Conservation (phyloP, 2,888 invertebrate genomes). For the Calliopum simillimum region DNA sequence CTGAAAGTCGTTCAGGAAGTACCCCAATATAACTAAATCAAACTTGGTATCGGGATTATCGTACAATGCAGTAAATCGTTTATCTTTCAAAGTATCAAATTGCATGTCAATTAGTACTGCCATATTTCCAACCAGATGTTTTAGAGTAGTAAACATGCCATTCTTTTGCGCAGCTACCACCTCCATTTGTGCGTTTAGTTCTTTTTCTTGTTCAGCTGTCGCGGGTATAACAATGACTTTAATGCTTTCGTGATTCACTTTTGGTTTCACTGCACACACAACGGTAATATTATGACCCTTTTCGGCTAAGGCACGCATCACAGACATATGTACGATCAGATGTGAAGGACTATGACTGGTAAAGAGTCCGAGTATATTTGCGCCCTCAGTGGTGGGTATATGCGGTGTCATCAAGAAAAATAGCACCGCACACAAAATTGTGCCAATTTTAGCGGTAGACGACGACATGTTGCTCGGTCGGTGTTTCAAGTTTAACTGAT, state of each 20-base stretch:
- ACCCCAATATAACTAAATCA: constrained; percentile 62
- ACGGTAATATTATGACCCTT: constrained; percentile 64
- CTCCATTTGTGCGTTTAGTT: constrained; percentile 45
- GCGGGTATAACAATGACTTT: constrained; percentile 57
- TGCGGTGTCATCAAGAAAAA: constrained; percentile 17
- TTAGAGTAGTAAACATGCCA: constrained; percentile 44
- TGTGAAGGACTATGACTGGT: constrained; percentile 63
- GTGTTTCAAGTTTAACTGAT: too few relatives aligned
- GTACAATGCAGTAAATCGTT: constrained; percentile 57
- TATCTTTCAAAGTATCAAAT: constrained; percentile 53
- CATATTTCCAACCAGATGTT: constrained; percentile 47
- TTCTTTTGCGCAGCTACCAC: constrained; percentile 50
- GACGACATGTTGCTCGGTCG: too few relatives aligned
- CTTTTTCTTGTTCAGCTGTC: constrained; percentile 46
- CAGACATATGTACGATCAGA: constrained; percentile 61
- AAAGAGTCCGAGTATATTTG: constrained; percentile 62
- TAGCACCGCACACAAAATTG: not conserved
- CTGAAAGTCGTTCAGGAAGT: constrained; percentile 60
- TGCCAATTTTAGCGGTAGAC: too few relatives aligned
- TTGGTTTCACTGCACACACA: constrained; percentile 56
- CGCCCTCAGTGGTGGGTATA: constrained; percentile 43
- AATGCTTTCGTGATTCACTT: constrained; percentile 56
- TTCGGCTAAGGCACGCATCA: constrained; percentile 57
- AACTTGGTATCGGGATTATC: constrained; percentile 59
- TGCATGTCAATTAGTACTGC: constrained; percentile 53